A percentile compares a stretch with the other conserved stretches of the same genome.
These are phyloP conservation scores for Zootermopsis nevadensis DNA, from an alignment of 2,888 invertebrate genomes.

Conservation along the genomic window DNA sequence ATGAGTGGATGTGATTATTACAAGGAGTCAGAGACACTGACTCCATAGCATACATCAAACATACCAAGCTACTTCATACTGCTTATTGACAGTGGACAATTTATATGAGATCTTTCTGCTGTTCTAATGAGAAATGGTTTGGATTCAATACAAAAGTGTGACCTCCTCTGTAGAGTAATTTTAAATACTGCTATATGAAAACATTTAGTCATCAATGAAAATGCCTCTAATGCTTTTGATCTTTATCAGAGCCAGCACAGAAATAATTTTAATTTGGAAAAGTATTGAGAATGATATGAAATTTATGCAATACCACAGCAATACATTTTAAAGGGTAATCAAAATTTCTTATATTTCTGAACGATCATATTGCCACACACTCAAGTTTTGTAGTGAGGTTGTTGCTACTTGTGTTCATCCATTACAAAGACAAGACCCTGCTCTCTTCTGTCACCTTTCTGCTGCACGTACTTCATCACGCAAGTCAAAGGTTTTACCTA, in stretches of 20 bases:
- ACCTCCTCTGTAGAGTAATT: not conserved
- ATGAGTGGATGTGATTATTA: too few relatives aligned
- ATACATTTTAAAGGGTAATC: slow-evolving; percentile 27
- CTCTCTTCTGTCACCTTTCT: slow-evolving; percentile 51
- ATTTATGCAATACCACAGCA: slow-evolving; percentile 4
- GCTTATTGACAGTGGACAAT: too few relatives aligned
- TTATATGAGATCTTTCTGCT: not conserved
- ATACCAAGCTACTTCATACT: too few relatives aligned
- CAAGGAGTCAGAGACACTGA: too few relatives aligned
- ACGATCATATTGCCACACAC: not conserved
- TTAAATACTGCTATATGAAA: not conserved
- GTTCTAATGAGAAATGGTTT: not conserved
- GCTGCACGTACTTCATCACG: slow-evolving; percentile 45
- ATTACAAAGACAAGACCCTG: slow-evolving; percentile 25
- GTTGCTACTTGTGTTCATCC: slow-evolving; percentile 24
- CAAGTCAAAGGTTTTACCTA: slow-evolving; percentile 60
- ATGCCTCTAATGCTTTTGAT: not conserved
- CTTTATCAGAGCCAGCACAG: not conserved
- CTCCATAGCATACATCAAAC: too few relatives aligned
- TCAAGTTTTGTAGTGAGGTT: not conserved
- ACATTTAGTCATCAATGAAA: not conserved
- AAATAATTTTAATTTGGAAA: slow-evolving; percentile 4
- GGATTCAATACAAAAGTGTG: not conserved
- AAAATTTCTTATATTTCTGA: slow-evolving; percentile 9
- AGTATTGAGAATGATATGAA: not conserved